These are phyloP conservation scores for Caenorhabditis latens DNA, from an alignment of 1,140 invertebrate genomes.

Conservation along the genomic window DNA sequence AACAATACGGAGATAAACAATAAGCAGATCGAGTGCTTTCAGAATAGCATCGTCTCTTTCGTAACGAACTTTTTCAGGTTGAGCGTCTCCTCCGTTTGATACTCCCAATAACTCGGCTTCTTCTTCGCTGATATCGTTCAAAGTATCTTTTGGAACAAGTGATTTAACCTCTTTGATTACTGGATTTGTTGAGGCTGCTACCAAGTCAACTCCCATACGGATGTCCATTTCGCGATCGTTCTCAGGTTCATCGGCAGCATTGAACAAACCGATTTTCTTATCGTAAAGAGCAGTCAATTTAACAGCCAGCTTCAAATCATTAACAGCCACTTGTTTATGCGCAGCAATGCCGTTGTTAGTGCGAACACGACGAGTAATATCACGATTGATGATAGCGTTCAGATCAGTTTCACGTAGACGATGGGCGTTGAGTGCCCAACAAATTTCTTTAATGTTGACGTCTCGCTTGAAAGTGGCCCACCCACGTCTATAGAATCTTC, in stretches of 20 bases:
- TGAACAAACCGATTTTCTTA: constrained; percentile 87
- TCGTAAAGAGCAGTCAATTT: constrained; percentile 82
- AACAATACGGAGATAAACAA: constrained; percentile 94
- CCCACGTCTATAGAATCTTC: constrained; percentile 92
- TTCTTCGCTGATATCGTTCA: constrained; percentile 47
- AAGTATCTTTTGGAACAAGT: constrained; percentile 13
- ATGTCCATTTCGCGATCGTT: constrained; percentile 59
- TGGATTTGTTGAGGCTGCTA: constrained; percentile 5
- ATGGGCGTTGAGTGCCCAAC: constrained; percentile 94
- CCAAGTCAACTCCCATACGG: constrained; percentile 60
- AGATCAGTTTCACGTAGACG: constrained; percentile 91
- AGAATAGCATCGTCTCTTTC: constrained; percentile 56
- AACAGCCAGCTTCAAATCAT: constrained; percentile 92
- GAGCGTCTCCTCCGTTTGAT: background rate
- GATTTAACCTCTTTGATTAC: constrained; percentile 25
- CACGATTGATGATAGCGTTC: constrained; percentile 92
- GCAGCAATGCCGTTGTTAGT: constrained; percentile 92
- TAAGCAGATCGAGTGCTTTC: constrained; percentile 83
- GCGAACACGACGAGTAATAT: constrained; percentile 90
- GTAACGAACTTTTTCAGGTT: constrained; percentile 33
- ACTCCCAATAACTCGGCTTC: background rate
- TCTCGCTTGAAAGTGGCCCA: constrained; percentile 98
- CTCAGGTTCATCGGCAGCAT: constrained; percentile 62
- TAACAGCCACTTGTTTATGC: constrained; percentile 83
- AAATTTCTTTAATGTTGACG: constrained; percentile 99